Percentiles rank a stretch among this genome's conserved stretches.
Conservation (phyloP, 1,140 invertebrate species). For the Heliconius himera region DNA sequence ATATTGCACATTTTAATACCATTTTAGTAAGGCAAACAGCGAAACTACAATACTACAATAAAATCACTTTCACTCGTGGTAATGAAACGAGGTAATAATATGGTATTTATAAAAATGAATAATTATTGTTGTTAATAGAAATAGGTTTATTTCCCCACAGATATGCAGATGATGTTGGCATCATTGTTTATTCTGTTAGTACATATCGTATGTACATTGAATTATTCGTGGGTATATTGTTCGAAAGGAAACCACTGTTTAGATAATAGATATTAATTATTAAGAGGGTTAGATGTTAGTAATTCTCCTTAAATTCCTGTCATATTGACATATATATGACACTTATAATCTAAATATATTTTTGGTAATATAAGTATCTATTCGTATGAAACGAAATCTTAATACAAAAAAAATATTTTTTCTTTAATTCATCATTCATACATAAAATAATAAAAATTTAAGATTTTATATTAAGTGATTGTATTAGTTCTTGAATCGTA, state of each 20-base stretch:
- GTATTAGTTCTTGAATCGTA: too few relatives aligned
- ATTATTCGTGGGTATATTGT: not conserved
- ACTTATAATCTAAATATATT: not conserved
- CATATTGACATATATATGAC: not conserved
- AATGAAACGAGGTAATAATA: not conserved
- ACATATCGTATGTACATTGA: not conserved
- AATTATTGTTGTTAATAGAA: constrained; percentile 2
- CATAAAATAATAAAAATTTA: too few relatives aligned
- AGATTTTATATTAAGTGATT: too few relatives aligned
- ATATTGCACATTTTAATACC: too few relatives aligned
- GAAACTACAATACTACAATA: not conserved
- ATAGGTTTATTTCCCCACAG: constrained; percentile 7
- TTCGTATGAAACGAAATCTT: not conserved
- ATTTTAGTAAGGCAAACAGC: too few relatives aligned
- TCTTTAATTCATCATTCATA: too few relatives aligned
- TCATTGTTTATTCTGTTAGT: constrained; percentile 12
- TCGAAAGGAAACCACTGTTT: not conserved
- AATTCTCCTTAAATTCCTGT: not conserved
- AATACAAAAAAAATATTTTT: too few relatives aligned
- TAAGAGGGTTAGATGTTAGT: not conserved
- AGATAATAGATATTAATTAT: not conserved
- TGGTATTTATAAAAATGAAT: not conserved
- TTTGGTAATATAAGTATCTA: not conserved
- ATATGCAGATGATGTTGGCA: not conserved
- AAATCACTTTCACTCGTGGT: not conserved